These are phyloP conservation scores for Periplaneta americana DNA, from an alignment of 1,140 invertebrate species.

Conservation along the genomic window DNA sequence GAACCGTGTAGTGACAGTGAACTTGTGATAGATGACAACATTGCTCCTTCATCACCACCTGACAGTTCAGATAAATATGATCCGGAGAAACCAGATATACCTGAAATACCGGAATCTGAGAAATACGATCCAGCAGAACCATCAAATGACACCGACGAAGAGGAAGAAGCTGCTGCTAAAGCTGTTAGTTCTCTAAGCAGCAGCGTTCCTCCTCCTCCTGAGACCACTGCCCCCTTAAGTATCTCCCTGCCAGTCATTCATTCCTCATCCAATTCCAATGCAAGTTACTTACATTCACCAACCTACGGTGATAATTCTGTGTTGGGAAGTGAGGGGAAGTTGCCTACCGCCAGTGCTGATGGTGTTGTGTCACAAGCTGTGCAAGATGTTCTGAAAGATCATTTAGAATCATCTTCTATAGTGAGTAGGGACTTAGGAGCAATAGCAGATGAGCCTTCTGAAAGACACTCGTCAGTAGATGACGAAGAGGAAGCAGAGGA, in stretches of 20 bases:
- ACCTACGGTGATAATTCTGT: neutral
- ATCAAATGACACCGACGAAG: constrained; percentile 42
- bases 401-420: neutral
- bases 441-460: neutral
- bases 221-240: neutral
- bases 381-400: neutral
- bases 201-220: neutral
- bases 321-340: neutral
- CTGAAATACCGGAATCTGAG: constrained; percentile 13
- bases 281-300: constrained; percentile 1
- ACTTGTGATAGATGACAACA: constrained; percentile 54
- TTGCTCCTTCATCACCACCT: neutral
- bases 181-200: neutral
- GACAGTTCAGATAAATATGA: neutral
- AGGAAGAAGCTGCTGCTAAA: neutral
- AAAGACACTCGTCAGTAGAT: constrained; percentile 26
- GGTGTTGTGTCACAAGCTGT: constrained; percentile 5
- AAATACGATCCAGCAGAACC: constrained; percentile 60
- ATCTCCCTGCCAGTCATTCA: neutral
- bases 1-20: constrained; percentile 53
- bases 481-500: constrained; percentile 59
- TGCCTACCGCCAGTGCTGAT: neutral
- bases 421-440: neutral
- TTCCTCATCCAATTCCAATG: constrained; percentile 7
- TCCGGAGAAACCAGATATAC: neutral